Evolutionary conservation across 2,797 vertebrate genomes (phyloP), one percentile per base, ranked within the genome.

Genomic region (Botia almorhae): DNA sequence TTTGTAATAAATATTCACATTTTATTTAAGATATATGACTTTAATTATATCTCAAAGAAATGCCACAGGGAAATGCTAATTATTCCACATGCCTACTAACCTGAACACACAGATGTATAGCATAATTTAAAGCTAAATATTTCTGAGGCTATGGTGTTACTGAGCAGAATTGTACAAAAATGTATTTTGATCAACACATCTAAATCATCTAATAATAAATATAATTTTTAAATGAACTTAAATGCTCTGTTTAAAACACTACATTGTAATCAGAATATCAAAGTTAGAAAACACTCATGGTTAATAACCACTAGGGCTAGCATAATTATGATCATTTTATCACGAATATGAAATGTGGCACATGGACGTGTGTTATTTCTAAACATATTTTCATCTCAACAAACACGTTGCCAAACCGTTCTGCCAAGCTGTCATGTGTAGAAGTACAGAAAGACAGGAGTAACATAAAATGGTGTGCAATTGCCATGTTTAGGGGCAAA

Each of bases 381-480:
- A 67, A 55, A 69, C 36, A 46, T 33, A 29, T 50, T 70, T 81
- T 87, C 73, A 71, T 89, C 86, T 88, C 85, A 87, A 86, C 90
- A 92, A 91, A 90, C 86, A 84, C 82, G 81, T 82, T 78, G 82
- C 81, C 85, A 74, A 67, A 26, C 55, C 83, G 85, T 84, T 83
- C 81, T 72, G 89, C 90, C 85, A 89, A 89, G 87, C 85, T 78
- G 81, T 76, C 74, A 82, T 83, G 88, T 82, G 84, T 81, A 83
- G 87, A 89, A 73, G 85, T 87, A 85, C 83, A 33, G 33, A 33
- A 33, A 2, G 3, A 3, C 33, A 33, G 4, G 69, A 84, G 2
- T 0, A 79, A 81, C 86, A 91, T 90, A 89, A 89, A 84, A 82
- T 82, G 82, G 90, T 85, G 75, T 63, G 83, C 90, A 89, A 91